Conservation (phyloP, 2,888 invertebrate species). For the Pocota personata region DNA sequence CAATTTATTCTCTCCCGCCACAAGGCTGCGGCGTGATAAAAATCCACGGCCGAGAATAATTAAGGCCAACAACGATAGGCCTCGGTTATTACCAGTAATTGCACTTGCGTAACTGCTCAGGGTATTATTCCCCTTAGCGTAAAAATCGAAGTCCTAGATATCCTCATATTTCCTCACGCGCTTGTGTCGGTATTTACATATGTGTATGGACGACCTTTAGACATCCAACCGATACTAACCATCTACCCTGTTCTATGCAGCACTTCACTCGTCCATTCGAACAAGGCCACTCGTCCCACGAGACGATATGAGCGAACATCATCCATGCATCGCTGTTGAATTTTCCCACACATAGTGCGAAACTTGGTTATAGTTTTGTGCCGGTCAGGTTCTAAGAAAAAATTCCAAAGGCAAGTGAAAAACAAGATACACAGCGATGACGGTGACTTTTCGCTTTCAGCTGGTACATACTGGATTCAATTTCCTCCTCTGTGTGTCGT, state of each 20-base stretch:
- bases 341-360: conserved; percentile 51
- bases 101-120: conserved; percentile 38
- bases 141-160: conserved; percentile 35
- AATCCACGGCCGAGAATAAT: conserved; percentile 50
- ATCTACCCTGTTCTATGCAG: background rate
- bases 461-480: conserved; percentile 27
- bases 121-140: conserved; percentile 2
- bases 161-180: background rate
- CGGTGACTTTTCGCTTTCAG: conserved; percentile 42
- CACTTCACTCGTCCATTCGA: conserved; percentile 27
- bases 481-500: conserved; percentile 48
- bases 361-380: background rate
- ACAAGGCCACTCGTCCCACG: conserved; percentile 36
- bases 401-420: conserved; percentile 31
- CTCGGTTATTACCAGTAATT: conserved; percentile 62
- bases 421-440: background rate
- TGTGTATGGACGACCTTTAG: conserved; percentile 40
- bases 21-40: background rate
- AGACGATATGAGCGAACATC: background rate
- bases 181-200: background rate
- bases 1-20: background rate
- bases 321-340: conserved; percentile 15
- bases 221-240: conserved; percentile 36
- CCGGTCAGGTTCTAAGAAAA: conserved; percentile 35
- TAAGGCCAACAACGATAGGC: conserved; percentile 51